phyloP scores from a whole-genome alignment of 2,888 invertebrate species.

The Chrysolina americana region DNA sequence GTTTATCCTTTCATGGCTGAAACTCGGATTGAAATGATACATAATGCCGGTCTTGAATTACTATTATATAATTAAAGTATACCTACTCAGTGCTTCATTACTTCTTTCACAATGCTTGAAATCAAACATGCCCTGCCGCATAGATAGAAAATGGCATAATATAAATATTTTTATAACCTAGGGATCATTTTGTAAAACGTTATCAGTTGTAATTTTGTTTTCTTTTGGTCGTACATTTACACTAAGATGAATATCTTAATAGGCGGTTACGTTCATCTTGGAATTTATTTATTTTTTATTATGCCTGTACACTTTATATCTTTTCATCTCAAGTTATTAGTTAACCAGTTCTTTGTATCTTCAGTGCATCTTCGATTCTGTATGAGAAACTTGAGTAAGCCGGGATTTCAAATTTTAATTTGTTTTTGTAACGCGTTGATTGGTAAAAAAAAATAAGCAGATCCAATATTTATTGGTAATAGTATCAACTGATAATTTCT shows the following conservation, averaged over 20 bases:
- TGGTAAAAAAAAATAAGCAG: no score
- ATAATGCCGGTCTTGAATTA: no score
- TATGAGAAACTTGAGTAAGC: background rate
- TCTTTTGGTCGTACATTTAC: conserved; percentile 49
- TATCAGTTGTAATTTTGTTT: conserved; percentile 49
- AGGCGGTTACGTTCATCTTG: conserved; percentile 46
- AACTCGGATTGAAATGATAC: no score
- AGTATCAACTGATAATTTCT: no score
- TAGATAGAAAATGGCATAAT: background rate
- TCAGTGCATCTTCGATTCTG: background rate
- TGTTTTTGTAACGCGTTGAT: no score
- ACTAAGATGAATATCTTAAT: conserved; percentile 49
- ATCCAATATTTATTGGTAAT: no score
- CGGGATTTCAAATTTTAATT: no score
- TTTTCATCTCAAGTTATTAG: conserved; percentile 33
- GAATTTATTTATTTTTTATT: conserved; percentile 45
- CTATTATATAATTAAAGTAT: no score
- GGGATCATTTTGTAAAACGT: conserved; percentile 39
- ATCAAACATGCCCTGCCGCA: no score
- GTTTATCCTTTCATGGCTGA: no score
- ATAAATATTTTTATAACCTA: conserved; percentile 19
- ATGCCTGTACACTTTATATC: background rate
- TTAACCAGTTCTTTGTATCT: background rate
- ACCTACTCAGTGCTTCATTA: no score
- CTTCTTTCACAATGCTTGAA: no score